Conservation (phyloP, 2,113 vertebrate species). For the Emydocephalus ijimae region DNA sequence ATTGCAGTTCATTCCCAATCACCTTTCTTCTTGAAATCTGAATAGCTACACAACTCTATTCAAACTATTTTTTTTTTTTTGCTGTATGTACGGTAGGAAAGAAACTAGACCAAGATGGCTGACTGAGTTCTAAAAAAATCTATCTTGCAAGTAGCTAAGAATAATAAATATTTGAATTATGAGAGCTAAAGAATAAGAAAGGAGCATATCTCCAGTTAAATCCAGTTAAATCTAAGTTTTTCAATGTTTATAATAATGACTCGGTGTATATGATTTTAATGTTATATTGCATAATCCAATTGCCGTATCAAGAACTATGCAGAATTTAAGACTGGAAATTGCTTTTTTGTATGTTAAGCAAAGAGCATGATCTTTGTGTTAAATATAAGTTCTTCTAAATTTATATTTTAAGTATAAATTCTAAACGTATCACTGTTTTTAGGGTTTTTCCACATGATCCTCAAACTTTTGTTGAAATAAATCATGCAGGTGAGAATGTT, state of each 20-base stretch:
- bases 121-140: not conserved
- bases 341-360: not conserved
- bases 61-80: not conserved
- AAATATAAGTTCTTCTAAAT: not conserved
- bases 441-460: constrained; percentile 62
- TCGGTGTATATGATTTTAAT: not conserved
- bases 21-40: not conserved
- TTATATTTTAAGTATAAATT: not conserved
- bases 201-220: too few relatives aligned
- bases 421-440: constrained; percentile 29
- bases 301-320: not conserved
- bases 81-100: not conserved
- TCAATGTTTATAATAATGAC: not conserved
- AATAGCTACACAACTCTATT: not conserved
- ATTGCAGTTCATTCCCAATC: not conserved
- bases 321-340: not conserved
- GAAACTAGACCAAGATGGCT: not conserved
- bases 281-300: not conserved
- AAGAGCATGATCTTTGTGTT: not conserved
- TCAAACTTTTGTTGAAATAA: constrained; percentile 46
- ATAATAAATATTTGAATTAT: not conserved
- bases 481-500: constrained; percentile 61
- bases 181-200: not conserved
- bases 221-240: too few relatives aligned
- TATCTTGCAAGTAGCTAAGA: not conserved